Base-by-base conservation (phyloP, 2,888 invertebrate genomes). In the Nesidiocoris tenuis region DNA sequence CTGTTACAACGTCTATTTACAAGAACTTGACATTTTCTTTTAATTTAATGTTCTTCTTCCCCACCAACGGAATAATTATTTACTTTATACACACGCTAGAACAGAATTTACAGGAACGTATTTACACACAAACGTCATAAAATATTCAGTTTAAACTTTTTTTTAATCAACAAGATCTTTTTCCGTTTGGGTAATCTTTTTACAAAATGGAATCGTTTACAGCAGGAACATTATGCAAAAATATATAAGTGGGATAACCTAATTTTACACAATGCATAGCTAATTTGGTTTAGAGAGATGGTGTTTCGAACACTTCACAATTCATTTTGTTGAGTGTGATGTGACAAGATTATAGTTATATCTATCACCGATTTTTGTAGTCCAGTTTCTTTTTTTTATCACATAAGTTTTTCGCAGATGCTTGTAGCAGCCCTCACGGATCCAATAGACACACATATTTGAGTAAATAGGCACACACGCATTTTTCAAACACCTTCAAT, bases 141-240 rank as follows among this genome's bases (percentile, higher is more conserved):
- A 72, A 72, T 72, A 72, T 72, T 55, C n/a, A 55, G 39, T 65
- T 70, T 67, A 22, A 56, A 70, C n/a, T 57, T 39, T 39, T 39
- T 39, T 39, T 39, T 70, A 24, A 70, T 70, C n/a, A 70, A 70
- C 70, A 70, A 39, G 39, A 7, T 17, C 59, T 68, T 59, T 39
- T 39, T 18, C 61, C 24, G 12, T 17, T 72, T 56, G 21, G 19
- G 16, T 18, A 19, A 55, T 67, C 55, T 18, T 39, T 61, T 72
- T 63, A 39, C 25, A 16, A 61, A 72, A 61, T 61, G 72, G 39
- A 72, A 61, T 72, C 16, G 19, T 22, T 24, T 54, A 39, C 12
- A 72, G 72, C 72, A 39, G 72, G 61, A 72, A 72, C 72, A 72
- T 72, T 72, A 72, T 72, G 72, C 72, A 72, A 72, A 72, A 72